Evolutionary conservation across 2,113 vertebrate species (phyloP).

Genomic region (Sprattus sprattus): DNA sequence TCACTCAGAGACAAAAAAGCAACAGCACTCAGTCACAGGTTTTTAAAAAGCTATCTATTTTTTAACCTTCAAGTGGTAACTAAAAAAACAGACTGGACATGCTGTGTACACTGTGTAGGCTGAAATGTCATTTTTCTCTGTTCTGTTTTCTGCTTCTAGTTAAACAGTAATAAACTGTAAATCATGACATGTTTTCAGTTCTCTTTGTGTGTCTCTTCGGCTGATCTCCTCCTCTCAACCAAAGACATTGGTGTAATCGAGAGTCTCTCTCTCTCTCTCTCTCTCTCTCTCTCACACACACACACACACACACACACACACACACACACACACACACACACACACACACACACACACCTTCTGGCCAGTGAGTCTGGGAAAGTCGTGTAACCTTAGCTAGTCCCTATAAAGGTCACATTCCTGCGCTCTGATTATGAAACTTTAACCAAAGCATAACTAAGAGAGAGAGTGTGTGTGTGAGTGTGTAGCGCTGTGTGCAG

Average conservation of each 20-base stretch:
- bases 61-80: not conserved
- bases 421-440: not conserved
- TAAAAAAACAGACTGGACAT: not conserved
- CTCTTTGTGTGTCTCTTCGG: not conserved
- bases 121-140: not conserved
- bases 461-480: too few relatives aligned
- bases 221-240: not conserved
- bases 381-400: not conserved
- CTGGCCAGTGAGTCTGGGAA: not conserved
- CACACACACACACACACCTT: constrained; percentile 9
- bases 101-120: not conserved
- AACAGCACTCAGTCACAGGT: not conserved
- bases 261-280: not conserved
- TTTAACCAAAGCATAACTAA: not conserved
- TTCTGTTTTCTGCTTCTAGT: not conserved
- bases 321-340: not conserved
- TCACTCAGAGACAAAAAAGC: not conserved
- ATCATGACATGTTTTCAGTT: not conserved
- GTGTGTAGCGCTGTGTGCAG: too few relatives aligned
- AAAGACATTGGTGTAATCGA: not conserved
- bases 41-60: not conserved
- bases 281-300: not conserved
- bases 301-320: constrained; percentile 5
- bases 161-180: not conserved
- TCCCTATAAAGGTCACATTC: not conserved